These are phyloP conservation scores for Cladorhizidae sp. DNA, from an alignment of 37 sponge, comb jelly and placozoan species.

Conservation along the genomic window DNA sequence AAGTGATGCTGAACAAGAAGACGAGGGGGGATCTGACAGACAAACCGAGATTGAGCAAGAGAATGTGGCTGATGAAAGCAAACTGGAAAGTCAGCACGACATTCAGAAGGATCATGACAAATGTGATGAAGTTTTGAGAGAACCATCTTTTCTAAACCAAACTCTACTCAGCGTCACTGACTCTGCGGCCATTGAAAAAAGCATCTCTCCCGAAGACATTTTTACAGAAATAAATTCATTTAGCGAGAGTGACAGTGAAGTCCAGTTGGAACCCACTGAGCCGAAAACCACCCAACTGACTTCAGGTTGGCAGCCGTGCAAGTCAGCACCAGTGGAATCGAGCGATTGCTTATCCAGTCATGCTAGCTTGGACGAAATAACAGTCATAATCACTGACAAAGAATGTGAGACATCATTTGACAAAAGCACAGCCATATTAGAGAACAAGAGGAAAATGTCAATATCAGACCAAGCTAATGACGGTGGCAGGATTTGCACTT, in stretches of 20 bases:
- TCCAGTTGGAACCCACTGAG: not conserved
- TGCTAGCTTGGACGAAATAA: not conserved
- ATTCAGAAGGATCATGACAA: not conserved
- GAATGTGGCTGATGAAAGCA: too few relatives aligned
- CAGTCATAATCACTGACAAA: not conserved
- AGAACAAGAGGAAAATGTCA: too few relatives aligned
- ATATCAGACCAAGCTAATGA: too few relatives aligned
- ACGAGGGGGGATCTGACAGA: too few relatives aligned
- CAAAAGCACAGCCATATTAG: too few relatives aligned
- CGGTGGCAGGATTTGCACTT: too few relatives aligned
- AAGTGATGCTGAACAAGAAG: too few relatives aligned
- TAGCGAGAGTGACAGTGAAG: not conserved
- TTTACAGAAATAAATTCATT: constrained; percentile 10
- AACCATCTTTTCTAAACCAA: not conserved
- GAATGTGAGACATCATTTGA: too few relatives aligned
- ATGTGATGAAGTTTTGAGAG: not conserved
- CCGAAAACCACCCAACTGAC: not conserved
- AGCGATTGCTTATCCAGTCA: too few relatives aligned
- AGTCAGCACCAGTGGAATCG: too few relatives aligned
- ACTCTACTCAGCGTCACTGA: not conserved
- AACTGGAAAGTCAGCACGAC: too few relatives aligned
- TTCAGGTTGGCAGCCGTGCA: not conserved
- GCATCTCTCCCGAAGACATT: not conserved
- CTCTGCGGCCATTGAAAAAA: not conserved
- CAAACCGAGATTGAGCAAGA: too few relatives aligned